Evolutionary conservation across 2,888 invertebrate genomes (phyloP).

Genomic region (Chironomus tentans): DNA sequence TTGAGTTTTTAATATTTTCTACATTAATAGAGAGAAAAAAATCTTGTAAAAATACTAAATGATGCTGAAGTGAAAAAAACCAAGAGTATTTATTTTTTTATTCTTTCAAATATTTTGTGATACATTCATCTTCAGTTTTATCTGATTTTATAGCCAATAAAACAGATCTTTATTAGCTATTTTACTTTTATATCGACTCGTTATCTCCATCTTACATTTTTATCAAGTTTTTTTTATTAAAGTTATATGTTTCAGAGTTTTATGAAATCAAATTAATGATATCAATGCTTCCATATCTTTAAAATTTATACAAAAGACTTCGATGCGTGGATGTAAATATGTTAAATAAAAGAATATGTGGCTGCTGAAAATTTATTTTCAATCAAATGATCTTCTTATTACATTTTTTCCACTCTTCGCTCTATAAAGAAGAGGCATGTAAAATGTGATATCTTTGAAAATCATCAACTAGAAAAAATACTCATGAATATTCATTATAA

Average conservation of each 20-base stretch:
- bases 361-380: not conserved
- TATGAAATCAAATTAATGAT: not conserved
- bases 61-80: too few species aligned
- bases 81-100: too few species aligned
- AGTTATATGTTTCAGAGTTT: not conserved
- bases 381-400: not conserved
- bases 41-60: not conserved
- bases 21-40: too few species aligned
- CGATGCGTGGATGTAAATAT: not conserved
- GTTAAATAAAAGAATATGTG: not conserved
- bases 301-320: not conserved
- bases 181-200: slow-evolving; percentile 16
- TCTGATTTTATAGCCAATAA: slow-evolving; percentile 15
- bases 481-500: slow-evolving; percentile 1
- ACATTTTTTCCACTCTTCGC: too few species aligned
- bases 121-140: not conserved
- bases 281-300: not conserved
- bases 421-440: too few species aligned
- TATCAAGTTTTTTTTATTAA: not conserved
- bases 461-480: too few species aligned
- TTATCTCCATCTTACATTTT: not conserved
- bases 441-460: too few species aligned
- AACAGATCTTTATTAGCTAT: slow-evolving; percentile 23
- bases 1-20: too few species aligned
- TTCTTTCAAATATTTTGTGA: not conserved